Evolutionary conservation across 2,113 vertebrate genomes (phyloP).

Genomic region (Raphicerus campestris): DNA sequence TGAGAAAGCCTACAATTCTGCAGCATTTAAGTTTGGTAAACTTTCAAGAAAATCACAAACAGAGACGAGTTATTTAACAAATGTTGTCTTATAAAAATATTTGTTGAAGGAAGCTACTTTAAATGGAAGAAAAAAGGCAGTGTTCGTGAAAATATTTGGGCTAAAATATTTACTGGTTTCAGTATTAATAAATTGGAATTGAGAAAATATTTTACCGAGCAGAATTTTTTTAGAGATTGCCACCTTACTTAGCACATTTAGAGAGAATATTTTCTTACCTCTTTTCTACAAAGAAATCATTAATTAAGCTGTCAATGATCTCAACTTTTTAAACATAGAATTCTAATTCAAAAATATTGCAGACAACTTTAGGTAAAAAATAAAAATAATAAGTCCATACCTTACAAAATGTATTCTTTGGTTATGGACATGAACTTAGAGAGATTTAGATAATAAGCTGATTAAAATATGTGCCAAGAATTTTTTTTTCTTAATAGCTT

Average conservation of each 20-base stretch:
- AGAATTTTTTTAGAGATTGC: not conserved
- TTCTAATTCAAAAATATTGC: not conserved
- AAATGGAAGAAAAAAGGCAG: conserved; percentile 12
- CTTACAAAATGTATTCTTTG: not conserved
- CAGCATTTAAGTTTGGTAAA: not conserved
- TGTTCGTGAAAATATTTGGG: not conserved
- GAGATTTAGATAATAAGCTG: not conserved
- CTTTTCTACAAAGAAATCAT: not conserved
- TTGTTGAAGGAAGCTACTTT: conserved; percentile 4
- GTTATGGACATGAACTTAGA: not conserved
- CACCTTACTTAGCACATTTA: not conserved
- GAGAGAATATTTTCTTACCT: not conserved
- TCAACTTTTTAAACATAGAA: not conserved
- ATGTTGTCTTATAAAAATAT: conserved; percentile 6
- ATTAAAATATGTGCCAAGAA: not conserved
- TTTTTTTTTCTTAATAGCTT: not conserved
- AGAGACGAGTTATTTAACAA: conserved; percentile 30
- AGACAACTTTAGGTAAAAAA: not conserved
- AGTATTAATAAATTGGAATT: conserved; percentile 9
- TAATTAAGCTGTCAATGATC: not conserved
- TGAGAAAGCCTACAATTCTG: not conserved
- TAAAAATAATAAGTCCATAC: not conserved
- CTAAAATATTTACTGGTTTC: not conserved
- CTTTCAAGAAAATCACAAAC: not conserved
- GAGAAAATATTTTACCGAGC: not conserved